phyloP scores from a whole-genome alignment of 2,797 vertebrate genomes.

The Enteromius thamalakanensis region DNA sequence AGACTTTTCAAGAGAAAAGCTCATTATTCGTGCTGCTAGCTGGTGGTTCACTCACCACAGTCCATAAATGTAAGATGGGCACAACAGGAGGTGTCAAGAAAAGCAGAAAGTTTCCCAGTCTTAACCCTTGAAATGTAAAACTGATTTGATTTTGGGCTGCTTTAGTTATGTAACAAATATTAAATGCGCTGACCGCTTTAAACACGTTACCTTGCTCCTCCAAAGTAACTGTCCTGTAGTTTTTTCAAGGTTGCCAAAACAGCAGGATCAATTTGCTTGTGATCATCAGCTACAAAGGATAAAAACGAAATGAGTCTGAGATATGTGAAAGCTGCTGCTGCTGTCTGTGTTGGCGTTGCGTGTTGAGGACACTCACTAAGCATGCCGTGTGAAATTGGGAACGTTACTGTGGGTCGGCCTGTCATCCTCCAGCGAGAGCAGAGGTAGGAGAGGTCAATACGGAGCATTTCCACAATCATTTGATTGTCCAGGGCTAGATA shows the following conservation, averaged over 20 bases:
- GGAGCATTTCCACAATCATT: conserved; percentile 98
- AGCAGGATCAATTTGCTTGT: conserved; percentile 81
- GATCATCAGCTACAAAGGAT: conserved; percentile 80
- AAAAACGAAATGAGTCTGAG: background rate
- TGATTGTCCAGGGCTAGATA: conserved; percentile 94
- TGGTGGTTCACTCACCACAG: conserved; percentile 77
- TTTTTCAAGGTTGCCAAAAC: conserved; percentile 90
- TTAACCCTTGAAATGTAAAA: conserved; percentile 80
- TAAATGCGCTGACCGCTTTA: background rate
- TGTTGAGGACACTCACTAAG: conserved; percentile 78
- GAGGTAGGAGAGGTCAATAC: conserved; percentile 93
- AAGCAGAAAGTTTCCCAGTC: conserved; percentile 92
- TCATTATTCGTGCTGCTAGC: background rate
- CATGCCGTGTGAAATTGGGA: conserved; percentile 91
- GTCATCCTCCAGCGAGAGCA: conserved; percentile 96
- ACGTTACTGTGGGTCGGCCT: conserved; percentile 90
- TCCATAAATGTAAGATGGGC: conserved; percentile 98
- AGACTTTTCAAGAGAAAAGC: background rate
- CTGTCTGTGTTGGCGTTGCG: background rate
- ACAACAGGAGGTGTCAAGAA: conserved; percentile 93
- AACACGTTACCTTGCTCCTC: conserved; percentile 85
- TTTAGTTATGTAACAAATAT: background rate
- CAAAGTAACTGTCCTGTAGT: conserved; percentile 94
- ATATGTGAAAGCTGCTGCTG: background rate
- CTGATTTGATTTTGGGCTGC: background rate